Evolutionary conservation across 2,113 vertebrate genomes (phyloP), one percentile per base, ranked within the genome.

Genomic region (Sturnus vulgaris): DNA sequence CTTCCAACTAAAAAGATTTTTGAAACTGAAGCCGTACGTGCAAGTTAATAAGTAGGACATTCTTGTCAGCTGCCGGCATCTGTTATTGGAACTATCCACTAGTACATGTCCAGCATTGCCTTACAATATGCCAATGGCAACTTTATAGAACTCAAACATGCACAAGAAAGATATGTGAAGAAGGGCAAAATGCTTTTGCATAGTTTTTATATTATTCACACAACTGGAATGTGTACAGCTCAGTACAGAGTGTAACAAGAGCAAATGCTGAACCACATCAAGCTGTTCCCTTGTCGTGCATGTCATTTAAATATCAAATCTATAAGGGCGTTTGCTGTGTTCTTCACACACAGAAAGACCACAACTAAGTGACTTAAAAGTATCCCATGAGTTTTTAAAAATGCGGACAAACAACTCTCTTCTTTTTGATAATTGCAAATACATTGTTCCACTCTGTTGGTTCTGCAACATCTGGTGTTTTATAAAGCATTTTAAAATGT

Each of bases 151-250:
- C 47, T 88, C 50, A 46, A n/a, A 72, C 56, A 60, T 47, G 47
- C 59, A 21, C 70, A 92, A 96, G 87, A 90, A 95, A 90, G 93
- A 97, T 92, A 56, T 55, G 69, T 42, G 68, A 89, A 88, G 82
- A 89, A 82, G 91, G 91, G 82, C 85, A 97, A 95, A 91, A 97
- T 89, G 56, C 88, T 92, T 94, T 86, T 86, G 63, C 93, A 93
- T 97, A 88, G 93, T 91, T 98, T 87, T 96, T 77, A 17, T 95
- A 92, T 97, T 98, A 97, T 97, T 97, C 96, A 92, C 80, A 72
- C 88, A 92, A 83, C 90, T 97, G 95, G 96, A 97, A 94, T 98
- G 97, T 97, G 98, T 98, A 98, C 97, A 97, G 96, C 83, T 96
- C 93, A 98, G 97, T 92, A 82, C 81, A 70, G 90, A 96, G 91